Percentiles rank a stretch among this genome's conserved stretches.
phyloP scores from a whole-genome alignment of 2,113 vertebrate genomes.

The Nematolebias whitei region DNA sequence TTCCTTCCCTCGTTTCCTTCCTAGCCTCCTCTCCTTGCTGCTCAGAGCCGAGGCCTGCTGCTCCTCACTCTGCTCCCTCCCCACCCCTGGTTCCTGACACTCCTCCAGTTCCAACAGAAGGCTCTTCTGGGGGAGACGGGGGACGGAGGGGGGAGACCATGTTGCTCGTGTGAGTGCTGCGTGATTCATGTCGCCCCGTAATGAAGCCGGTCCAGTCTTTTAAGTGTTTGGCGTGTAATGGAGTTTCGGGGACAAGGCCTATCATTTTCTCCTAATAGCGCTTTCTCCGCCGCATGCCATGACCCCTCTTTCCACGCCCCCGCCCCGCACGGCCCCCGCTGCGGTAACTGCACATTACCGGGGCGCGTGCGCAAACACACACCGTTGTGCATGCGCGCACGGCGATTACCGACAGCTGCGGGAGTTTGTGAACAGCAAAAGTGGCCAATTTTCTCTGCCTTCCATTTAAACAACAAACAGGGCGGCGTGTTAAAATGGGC shows the following conservation, averaged over 20 bases:
- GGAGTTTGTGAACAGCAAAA: conserved; percentile 80
- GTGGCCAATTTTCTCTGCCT: conserved; percentile 84
- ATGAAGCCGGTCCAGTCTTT: conserved; percentile 81
- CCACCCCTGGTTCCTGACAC: conserved; percentile 63
- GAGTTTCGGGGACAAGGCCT: conserved; percentile 82
- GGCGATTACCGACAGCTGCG: conserved; percentile 81
- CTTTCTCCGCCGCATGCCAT: conserved; percentile 74
- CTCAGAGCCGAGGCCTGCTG: conserved; percentile 51
- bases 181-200: conserved; percentile 81
- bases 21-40: not conserved
- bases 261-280: conserved; percentile 84
- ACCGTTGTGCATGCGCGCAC: conserved; percentile 28
- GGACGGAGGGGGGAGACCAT: conserved; percentile 37
- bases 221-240: conserved; percentile 84
- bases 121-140: conserved; percentile 55
- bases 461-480: conserved; percentile 84
- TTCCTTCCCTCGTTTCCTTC: not conserved
- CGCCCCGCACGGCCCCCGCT: conserved; percentile 53
- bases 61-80: conserved; percentile 37
- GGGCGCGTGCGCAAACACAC: conserved; percentile 31
- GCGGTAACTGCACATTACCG: conserved; percentile 73
- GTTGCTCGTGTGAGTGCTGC: conserved; percentile 69
- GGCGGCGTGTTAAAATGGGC: conserved; percentile 74
- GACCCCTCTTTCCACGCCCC: conserved; percentile 70
- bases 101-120: conserved; percentile 80